Conservation (phyloP, 2,113 vertebrate species). For the Anguilla japonica region DNA sequence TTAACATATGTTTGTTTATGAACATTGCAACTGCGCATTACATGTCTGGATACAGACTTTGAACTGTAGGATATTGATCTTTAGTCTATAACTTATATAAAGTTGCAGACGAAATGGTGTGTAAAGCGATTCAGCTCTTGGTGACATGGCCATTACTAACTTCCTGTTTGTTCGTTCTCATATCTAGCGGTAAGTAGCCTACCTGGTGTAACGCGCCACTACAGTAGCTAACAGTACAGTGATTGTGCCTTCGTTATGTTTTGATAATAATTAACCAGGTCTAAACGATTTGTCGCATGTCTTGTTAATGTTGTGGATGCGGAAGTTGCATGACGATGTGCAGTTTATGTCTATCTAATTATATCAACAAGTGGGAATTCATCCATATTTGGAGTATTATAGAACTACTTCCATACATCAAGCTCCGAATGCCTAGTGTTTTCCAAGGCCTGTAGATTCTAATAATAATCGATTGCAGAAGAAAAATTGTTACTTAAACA, state of each 20-base stretch:
- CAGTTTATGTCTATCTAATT: background rate
- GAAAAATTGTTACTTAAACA: too few species aligned
- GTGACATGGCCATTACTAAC: background rate
- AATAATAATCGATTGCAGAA: background rate
- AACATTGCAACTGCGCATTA: background rate
- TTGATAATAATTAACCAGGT: background rate
- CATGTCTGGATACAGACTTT: background rate
- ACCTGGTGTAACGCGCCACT: background rate
- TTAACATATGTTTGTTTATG: background rate
- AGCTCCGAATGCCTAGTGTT: background rate
- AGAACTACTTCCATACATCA: background rate
- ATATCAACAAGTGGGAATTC: conserved; percentile 3
- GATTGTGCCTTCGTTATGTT: background rate
- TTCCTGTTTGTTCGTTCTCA: background rate
- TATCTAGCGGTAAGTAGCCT: background rate
- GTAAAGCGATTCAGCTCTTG: background rate
- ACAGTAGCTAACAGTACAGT: background rate
- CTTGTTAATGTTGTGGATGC: background rate
- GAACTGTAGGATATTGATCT: background rate
- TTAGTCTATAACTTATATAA: background rate
- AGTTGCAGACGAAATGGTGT: background rate
- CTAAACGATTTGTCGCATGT: background rate
- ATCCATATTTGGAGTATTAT: background rate
- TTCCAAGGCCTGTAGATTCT: background rate
- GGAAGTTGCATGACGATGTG: background rate